Evolutionary conservation across 1,140 invertebrate genomes (phyloP), one percentile per base, ranked within the genome.

Genomic region (Lucilia sericata): DNA sequence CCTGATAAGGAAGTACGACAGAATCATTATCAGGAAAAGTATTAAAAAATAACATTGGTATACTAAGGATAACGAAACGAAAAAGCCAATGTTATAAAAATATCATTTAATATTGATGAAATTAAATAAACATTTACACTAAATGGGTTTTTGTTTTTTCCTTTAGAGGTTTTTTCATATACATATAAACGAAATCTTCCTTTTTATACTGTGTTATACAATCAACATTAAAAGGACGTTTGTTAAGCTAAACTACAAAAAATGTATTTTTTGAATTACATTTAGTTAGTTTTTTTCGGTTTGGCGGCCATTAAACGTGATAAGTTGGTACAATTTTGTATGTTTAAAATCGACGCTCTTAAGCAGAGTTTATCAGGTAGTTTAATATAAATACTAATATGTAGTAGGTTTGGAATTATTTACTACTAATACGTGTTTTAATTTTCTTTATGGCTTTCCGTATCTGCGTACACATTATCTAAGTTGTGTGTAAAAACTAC

Each of bases 41-140:
- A 21, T 70, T 21, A 10, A 21, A 70, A 70, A 60, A 42, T 42
- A 42, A 14, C 51, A 13, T 55, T 7, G 13, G 12, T 5, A n/a
- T n/a, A 17, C 80, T 21, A 55, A 42, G 42, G 42, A 42, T 8
- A 42, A 3, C 19, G n/a, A 82, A 55, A 82, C 19, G 4, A 82
- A 82, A 82, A 82, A 82, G 51, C 55, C 80, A 82, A 55, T 10
- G 34, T 49, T 80, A 49, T 80, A 51, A 47, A 80, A 80, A 49
- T 49, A 80, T 34, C 42, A 80, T 80, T 80, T 80, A 80, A 80
- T 80, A 80, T 80, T 80, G 76, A 80, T 80, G 76, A 80, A 80
- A 80, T 49, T 80, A 80, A 80, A 80, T 49, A 80, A 80, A 49
- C 76, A 80, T 80, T 80, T 80, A 80, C n/a, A 25, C 42, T 21